These are phyloP conservation scores for Albula glossodonta DNA, from an alignment of 2,113 vertebrate genomes.

Conservation along the genomic window DNA sequence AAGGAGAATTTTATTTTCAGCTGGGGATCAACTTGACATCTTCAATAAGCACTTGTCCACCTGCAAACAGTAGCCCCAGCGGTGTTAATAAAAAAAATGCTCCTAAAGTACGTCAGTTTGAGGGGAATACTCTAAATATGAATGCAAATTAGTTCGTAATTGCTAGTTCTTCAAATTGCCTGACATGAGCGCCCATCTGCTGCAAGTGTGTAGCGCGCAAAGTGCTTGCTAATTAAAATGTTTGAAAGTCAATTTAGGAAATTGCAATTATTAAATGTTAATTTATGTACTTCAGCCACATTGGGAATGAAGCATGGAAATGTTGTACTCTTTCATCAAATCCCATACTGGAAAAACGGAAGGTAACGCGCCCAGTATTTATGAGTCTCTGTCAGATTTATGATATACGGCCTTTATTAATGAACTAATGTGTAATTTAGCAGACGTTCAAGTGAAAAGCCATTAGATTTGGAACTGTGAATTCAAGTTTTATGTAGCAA, in stretches of 20 bases:
- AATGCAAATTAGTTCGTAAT: conserved; percentile 67
- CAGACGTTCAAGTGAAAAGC: conserved; percentile 63
- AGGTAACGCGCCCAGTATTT: conserved; percentile 63
- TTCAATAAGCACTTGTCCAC: conserved; percentile 54
- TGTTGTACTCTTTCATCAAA: conserved; percentile 41
- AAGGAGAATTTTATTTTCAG: conserved; percentile 54
- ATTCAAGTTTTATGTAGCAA: conserved; percentile 46
- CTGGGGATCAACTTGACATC: conserved; percentile 47
- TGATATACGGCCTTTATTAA: conserved; percentile 71
- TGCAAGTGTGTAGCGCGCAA: conserved; percentile 55
- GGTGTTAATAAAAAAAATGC: conserved; percentile 50
- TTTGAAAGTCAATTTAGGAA: conserved; percentile 66
- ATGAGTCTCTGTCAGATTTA: conserved; percentile 68
- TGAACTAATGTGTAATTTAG: conserved; percentile 71
- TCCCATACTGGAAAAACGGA: conserved; percentile 32
- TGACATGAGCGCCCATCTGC: conserved; percentile 68
- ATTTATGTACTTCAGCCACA: conserved; percentile 57
- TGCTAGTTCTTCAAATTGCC: conserved; percentile 63
- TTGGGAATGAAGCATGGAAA: conserved; percentile 42
- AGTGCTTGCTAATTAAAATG: conserved; percentile 70
- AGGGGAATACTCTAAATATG: conserved; percentile 57
- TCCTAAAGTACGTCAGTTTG: conserved; percentile 44
- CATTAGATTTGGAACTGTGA: conserved; percentile 61
- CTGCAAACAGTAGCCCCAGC: conserved; percentile 52
- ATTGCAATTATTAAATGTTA: conserved; percentile 66